Base-by-base conservation (phyloP, 2,888 invertebrate genomes). In the Cryptus armator region DNA sequence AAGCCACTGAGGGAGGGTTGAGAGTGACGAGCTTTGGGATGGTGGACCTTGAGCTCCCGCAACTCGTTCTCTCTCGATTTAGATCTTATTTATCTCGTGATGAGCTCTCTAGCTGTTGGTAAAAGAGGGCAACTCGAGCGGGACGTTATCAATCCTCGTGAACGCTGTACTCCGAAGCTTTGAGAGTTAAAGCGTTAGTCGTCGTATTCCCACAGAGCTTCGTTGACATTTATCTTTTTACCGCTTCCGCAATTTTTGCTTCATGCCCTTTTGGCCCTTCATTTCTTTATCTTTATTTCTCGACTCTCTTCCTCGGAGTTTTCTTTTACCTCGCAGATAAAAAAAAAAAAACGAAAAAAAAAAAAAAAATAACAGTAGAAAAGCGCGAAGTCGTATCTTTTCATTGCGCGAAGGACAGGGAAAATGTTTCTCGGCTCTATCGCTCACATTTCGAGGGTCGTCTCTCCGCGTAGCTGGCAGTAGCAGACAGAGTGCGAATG, bases 91-190 rank as follows among this genome's bases (percentile, higher is more conserved):
- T 86, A 86, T 86, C 72, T 78, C 76, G 43, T 51, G 68, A 67
- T 32, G 81, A 83, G 59, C 51, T 81, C 53, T 53, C 62, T 29
- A 3, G 56, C 56, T 48, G 71, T 51, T 37, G 71, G 51, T 37
- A 46, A 48, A 66, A 44, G 46, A 16, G 53, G 68, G 43, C 77
- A 87, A 86, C 86, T 86, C 85, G 85, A 84, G 80, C 72, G 83
- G 80, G 62, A 62, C 71, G 84, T 86, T 85, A 88, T 88, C 86
- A 88, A 87, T 88, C 87, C 87, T 87, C 68, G 84, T 84, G 84
- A 87, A 86, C 84, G 80, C 83, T 80, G 66, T 59, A 19, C 51
- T 24, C 46, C 78, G 83, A 71, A 83, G 83, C 81, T 76, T 84
- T 77, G 82, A 72, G 71, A 67, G 71, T 14, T 48, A 74, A 83